A percentile compares a stretch with the other conserved stretches of the same genome.
Conservation (phyloP, 1,140 invertebrate species). For the Parapsyche elsis region DNA sequence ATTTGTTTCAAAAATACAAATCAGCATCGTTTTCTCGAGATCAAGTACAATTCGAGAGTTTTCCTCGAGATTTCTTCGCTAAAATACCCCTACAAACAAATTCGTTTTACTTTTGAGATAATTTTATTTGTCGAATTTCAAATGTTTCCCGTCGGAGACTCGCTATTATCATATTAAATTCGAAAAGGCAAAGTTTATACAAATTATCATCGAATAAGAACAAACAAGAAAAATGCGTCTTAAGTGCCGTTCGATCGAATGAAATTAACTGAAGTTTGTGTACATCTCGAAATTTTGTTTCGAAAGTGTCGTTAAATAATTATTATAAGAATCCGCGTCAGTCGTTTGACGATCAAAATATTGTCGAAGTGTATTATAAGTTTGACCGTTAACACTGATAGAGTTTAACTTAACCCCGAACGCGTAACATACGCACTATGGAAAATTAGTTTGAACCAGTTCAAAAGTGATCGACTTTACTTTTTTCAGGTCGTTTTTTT, state of each 20-base stretch:
- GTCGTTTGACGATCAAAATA: too few species aligned
- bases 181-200: neutral
- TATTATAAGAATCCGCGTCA: too few species aligned
- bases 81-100: constrained; percentile 2
- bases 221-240: neutral
- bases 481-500: constrained; percentile 5
- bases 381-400: constrained; percentile 10
- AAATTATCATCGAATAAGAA: neutral
- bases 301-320: too few species aligned
- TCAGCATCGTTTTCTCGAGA: neutral
- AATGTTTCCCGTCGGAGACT: neutral
- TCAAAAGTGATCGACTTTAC: neutral
- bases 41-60: constrained; percentile 1
- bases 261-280: neutral
- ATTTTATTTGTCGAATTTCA: neutral
- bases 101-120: constrained; percentile 1
- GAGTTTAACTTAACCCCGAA: neutral
- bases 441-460: constrained; percentile 8
- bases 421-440: too few species aligned
- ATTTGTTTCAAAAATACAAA: too few species aligned
- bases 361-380: neutral
- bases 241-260: neutral
- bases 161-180: constrained; percentile 1
- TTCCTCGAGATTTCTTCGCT: neutral
- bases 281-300: too few species aligned